These are phyloP conservation scores for Paramormyrops hopkinsi DNA, from an alignment of 2,797 vertebrate genomes.

Conservation along the genomic window DNA sequence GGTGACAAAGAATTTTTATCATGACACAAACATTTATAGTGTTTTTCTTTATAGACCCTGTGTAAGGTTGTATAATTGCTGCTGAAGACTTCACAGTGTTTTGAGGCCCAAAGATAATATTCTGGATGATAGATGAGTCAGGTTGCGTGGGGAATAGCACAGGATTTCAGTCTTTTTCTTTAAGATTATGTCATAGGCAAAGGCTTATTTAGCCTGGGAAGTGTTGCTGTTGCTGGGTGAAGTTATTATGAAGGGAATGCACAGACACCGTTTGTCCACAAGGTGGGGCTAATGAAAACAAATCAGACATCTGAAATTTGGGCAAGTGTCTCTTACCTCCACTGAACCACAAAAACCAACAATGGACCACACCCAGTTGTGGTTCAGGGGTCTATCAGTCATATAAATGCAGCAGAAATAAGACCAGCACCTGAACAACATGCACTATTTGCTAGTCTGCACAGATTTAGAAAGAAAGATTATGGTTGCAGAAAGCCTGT, in stretches of 20 bases:
- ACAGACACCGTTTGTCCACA: background rate
- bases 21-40: background rate
- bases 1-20: background rate
- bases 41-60: background rate
- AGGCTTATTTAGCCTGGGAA: background rate
- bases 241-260: background rate
- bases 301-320: background rate
- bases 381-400: background rate
- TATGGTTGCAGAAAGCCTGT: background rate
- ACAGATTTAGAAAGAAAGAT: background rate
- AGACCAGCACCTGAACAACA: background rate
- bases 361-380: background rate
- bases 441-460: background rate
- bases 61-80: background rate
- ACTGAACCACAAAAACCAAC: background rate
- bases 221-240: constrained; percentile 21
- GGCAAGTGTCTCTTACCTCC: background rate
- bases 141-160: background rate
- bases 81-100: background rate
- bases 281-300: background rate
- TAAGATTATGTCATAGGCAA: background rate
- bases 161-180: background rate
- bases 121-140: background rate
- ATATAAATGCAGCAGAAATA: background rate
- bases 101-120: background rate